phyloP scores from a whole-genome alignment of 1,140 invertebrate species.

The Ridgeia piscesae region DNA sequence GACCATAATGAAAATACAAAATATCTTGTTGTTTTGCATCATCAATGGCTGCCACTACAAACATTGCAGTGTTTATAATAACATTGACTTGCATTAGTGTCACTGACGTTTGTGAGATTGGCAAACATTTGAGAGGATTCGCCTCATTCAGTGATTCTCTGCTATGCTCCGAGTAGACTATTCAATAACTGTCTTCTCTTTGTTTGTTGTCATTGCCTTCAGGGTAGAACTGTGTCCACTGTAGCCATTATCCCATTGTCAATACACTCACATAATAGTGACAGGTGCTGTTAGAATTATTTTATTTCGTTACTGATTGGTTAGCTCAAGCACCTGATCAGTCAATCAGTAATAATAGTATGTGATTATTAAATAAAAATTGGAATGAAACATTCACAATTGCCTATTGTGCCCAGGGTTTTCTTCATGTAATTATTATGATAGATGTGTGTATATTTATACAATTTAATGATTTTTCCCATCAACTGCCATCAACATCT shows the following conservation, averaged over 20 bases:
- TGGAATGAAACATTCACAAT: too few relatives aligned
- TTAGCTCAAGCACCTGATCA: too few relatives aligned
- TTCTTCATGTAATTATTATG: too few relatives aligned
- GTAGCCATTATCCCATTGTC: background rate
- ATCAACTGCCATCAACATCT: too few relatives aligned
- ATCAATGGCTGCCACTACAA: background rate
- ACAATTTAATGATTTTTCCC: too few relatives aligned
- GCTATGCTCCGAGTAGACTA: too few relatives aligned
- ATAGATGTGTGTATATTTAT: too few relatives aligned
- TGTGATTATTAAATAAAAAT: too few relatives aligned
- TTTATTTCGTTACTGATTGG: too few relatives aligned
- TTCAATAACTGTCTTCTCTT: too few relatives aligned
- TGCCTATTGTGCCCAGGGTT: too few relatives aligned
- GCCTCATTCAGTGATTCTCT: background rate
- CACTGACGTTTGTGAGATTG: background rate
- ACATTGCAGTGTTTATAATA: background rate
- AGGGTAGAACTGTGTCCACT: background rate
- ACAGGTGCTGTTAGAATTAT: background rate
- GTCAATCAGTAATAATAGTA: too few relatives aligned
- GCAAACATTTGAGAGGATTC: background rate
- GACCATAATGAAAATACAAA: background rate
- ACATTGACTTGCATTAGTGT: background rate
- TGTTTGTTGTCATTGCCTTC: background rate
- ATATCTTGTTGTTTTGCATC: background rate
- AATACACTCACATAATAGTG: background rate